A percentile compares a stretch with the other conserved stretches of the same genome.
These are phyloP conservation scores for Tachina lurida DNA, from an alignment of 2,888 invertebrate genomes.

Conservation along the genomic window DNA sequence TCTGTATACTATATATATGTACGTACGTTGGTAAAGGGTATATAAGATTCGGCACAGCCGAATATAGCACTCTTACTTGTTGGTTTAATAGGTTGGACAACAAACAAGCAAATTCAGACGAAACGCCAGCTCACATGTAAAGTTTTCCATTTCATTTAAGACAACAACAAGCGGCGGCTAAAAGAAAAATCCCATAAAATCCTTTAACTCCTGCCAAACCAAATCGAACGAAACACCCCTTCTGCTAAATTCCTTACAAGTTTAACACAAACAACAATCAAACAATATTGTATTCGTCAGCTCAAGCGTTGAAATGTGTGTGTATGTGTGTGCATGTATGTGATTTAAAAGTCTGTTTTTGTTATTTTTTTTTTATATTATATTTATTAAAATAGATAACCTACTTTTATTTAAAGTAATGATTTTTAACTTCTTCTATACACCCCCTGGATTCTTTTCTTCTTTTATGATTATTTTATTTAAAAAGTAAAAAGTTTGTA, in stretches of 20 bases:
- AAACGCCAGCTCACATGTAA: slow-evolving; percentile 37
- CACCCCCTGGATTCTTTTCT: not conserved
- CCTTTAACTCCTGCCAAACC: slow-evolving; percentile 50
- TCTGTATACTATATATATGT: no score
- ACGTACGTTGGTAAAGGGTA: no score
- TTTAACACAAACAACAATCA: not conserved
- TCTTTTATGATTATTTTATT: slow-evolving; percentile 56
- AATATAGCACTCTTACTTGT: no score
- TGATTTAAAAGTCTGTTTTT: slow-evolving; percentile 52
- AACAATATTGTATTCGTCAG: not conserved
- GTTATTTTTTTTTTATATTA: slow-evolving; percentile 30
- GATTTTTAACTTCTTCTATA: slow-evolving; percentile 27
- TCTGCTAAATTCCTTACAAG: slow-evolving; percentile 26
- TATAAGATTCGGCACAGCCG: no score
- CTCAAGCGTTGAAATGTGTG: slow-evolving; percentile 4
- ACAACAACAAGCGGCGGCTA: slow-evolving; percentile 27
- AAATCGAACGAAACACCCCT: slow-evolving; percentile 32
- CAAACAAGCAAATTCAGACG: slow-evolving; percentile 16
- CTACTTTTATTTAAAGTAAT: slow-evolving; percentile 67
- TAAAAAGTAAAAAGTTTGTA: slow-evolving; percentile 29
- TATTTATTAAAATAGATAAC: slow-evolving; percentile 66
- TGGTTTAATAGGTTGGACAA: slow-evolving; percentile 60
- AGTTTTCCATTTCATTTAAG: slow-evolving; percentile 66
- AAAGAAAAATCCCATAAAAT: slow-evolving; percentile 56
- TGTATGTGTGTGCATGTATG: slow-evolving; percentile 20